Conservation (phyloP, 1,140 invertebrate genomes). For the Antheraea pernyi region DNA sequence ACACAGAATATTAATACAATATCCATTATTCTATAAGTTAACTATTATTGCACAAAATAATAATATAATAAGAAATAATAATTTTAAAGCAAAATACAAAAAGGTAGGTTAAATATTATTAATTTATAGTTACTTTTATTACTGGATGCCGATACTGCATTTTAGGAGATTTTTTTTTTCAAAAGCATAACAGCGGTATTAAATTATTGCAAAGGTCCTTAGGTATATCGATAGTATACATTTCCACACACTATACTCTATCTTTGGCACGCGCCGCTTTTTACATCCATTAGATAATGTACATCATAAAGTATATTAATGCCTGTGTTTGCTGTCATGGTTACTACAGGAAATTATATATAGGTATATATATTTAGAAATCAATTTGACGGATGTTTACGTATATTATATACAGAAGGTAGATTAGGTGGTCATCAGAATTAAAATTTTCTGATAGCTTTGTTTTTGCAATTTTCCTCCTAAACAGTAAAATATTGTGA, state of each 20-base stretch:
- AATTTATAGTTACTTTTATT: too few relatives aligned
- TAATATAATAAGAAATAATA: too few relatives aligned
- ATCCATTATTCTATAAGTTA: too few relatives aligned
- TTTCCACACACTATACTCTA: slow-evolving; percentile 2
- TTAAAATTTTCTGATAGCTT: neutral
- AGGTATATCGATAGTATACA: neutral
- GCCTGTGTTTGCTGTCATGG: slow-evolving; percentile 17
- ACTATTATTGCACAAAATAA: too few relatives aligned
- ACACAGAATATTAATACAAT: too few relatives aligned
- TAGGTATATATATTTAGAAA: too few relatives aligned
- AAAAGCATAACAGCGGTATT: too few relatives aligned
- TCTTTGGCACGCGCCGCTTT: slow-evolving; percentile 35
- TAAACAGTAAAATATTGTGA: neutral
- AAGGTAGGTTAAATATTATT: too few relatives aligned
- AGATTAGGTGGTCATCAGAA: neutral
- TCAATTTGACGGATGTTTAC: slow-evolving; percentile 24
- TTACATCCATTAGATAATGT: slow-evolving; percentile 43
- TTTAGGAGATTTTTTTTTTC: too few relatives aligned
- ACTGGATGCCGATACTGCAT: too few relatives aligned
- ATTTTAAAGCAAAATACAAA: too few relatives aligned
- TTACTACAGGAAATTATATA: slow-evolving; percentile 12
- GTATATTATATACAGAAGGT: neutral
- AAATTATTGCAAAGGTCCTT: too few relatives aligned
- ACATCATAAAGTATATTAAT: slow-evolving; percentile 31
- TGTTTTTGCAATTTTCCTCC: neutral